Evolutionary conservation across 2,113 vertebrate genomes (phyloP).

Genomic region (Tupaia chinensis): DNA sequence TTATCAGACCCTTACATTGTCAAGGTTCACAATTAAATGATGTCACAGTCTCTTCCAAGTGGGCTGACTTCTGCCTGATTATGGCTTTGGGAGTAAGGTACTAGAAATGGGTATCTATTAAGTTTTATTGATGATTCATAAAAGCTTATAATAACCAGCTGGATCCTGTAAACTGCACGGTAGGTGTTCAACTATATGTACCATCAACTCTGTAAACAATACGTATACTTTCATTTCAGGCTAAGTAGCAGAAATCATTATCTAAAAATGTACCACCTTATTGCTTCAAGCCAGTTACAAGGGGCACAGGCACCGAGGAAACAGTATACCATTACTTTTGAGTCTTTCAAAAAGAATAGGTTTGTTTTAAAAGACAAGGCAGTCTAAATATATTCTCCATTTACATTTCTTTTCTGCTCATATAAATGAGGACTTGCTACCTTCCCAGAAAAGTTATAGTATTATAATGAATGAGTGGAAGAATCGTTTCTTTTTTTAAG

Average conservation of each 20-base stretch:
- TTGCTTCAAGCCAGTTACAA: slow-evolving; percentile 6
- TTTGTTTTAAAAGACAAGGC: neutral
- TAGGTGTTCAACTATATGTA: slow-evolving; percentile 70
- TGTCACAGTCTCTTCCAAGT: slow-evolving; percentile 58
- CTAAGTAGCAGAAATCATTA: slow-evolving; percentile 57
- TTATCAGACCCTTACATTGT: neutral
- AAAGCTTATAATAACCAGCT: slow-evolving; percentile 74
- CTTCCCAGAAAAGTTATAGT: neutral
- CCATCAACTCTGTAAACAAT: slow-evolving; percentile 63
- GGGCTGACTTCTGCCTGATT: slow-evolving; percentile 56
- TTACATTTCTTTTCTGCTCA: slow-evolving; percentile 24
- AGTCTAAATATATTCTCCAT: neutral
- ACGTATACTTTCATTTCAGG: slow-evolving; percentile 67
- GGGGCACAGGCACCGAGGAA: neutral
- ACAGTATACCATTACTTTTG: neutral
- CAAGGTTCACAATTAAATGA: slow-evolving; percentile 52
- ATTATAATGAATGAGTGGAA: neutral
- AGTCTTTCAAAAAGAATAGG: neutral
- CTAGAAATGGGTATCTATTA: slow-evolving; percentile 76
- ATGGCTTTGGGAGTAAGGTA: slow-evolving; percentile 68
- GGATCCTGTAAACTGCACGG: slow-evolving; percentile 62
- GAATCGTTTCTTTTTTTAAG: neutral
- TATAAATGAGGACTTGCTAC: neutral
- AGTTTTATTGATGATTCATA: slow-evolving; percentile 76
- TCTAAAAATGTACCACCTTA: neutral